phyloP scores from a whole-genome alignment of 2,888 invertebrate species.

The Nymphalis urticae region DNA sequence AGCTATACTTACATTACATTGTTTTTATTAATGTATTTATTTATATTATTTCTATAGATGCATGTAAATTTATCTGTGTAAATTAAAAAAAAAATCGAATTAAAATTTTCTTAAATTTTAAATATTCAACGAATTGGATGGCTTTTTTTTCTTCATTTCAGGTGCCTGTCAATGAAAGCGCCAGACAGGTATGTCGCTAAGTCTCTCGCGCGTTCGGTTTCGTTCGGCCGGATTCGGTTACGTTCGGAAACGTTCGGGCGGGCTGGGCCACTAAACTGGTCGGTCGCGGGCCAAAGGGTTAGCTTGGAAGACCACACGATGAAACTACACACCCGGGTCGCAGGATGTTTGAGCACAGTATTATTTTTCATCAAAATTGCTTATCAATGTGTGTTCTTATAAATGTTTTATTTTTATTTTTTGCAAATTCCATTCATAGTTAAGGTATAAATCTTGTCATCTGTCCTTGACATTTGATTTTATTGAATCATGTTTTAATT shows the following conservation, averaged over 20 bases:
- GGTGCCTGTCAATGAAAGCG: conserved; percentile 89
- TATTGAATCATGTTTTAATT: conserved; percentile 56
- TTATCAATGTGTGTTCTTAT: conserved; percentile 73
- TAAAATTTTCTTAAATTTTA: conserved; percentile 68
- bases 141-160: conserved; percentile 86
- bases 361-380: conserved; percentile 74
- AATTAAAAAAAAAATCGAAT: conserved; percentile 43
- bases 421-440: conserved; percentile 46
- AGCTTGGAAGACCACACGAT: conserved; percentile 79
- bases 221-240: conserved; percentile 75
- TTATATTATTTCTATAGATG: conserved; percentile 41
- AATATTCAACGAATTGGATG: conserved; percentile 84
- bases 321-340: conserved; percentile 77
- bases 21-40: conserved; percentile 2
- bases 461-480: conserved; percentile 58
- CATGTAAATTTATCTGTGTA: conserved; percentile 82
- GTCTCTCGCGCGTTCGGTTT: conserved; percentile 74
- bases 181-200: conserved; percentile 85
- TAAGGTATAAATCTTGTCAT: conserved; percentile 56
- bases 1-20: conserved; percentile 29
- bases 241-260: conserved; percentile 73
- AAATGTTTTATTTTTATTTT: conserved; percentile 51
- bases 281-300: conserved; percentile 72
- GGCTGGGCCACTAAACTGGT: conserved; percentile 66
- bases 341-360: conserved; percentile 74